A percentile compares a stretch with the other conserved stretches of the same genome.
Evolutionary conservation across 2,113 vertebrate genomes (phyloP).

Genomic region (Sinocyclocheilus grahami): DNA sequence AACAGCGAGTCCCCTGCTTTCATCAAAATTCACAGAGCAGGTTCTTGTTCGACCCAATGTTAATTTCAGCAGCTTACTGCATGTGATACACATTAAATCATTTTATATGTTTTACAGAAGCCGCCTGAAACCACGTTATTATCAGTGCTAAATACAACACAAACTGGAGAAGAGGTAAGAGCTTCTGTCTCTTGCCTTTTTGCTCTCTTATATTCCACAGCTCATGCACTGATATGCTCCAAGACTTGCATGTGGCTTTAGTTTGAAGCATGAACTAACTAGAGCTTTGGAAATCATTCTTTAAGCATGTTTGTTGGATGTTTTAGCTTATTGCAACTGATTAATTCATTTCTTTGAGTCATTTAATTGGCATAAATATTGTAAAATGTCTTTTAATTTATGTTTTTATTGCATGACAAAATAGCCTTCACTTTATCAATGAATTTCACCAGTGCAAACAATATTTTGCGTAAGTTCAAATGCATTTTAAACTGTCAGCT

Average conservation of each 20-base stretch:
- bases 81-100: too few relatives aligned
- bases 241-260: conserved; percentile 12
- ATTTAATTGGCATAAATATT: conserved; percentile 17
- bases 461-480: too few relatives aligned
- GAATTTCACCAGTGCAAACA: conserved; percentile 76
- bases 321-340: background rate
- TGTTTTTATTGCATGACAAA: background rate
- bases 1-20: too few relatives aligned
- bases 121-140: too few relatives aligned
- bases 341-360: background rate
- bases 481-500: background rate
- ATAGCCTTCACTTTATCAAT: conserved; percentile 48
- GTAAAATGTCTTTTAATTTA: background rate
- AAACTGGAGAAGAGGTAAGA: too few relatives aligned
- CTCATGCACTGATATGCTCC: background rate
- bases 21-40: too few relatives aligned
- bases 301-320: background rate
- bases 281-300: background rate
- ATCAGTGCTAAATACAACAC: too few relatives aligned
- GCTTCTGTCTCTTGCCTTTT: too few relatives aligned
- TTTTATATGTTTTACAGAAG: too few relatives aligned
- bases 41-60: too few relatives aligned
- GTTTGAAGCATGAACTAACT: conserved; percentile 23
- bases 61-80: too few relatives aligned
- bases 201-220: too few relatives aligned